These are phyloP conservation scores for Excalfactoria chinensis DNA, from an alignment of 2,113 vertebrate species.

Conservation along the genomic window DNA sequence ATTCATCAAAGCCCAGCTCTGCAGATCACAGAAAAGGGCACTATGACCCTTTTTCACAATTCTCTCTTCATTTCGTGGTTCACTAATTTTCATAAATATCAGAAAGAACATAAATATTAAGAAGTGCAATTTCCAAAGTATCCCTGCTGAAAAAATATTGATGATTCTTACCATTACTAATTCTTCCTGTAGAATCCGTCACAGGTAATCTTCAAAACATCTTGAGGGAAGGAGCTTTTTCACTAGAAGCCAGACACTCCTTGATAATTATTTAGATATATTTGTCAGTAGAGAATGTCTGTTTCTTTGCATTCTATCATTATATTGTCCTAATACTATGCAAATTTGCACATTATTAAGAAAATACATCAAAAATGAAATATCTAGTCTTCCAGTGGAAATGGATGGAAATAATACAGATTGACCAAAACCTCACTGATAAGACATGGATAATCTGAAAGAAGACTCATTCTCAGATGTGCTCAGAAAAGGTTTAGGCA, in stretches of 20 bases:
- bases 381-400: background rate
- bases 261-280: background rate
- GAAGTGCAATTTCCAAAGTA: slow-evolving; percentile 4
- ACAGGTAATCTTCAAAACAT: background rate
- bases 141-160: slow-evolving; percentile 5
- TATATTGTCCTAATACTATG: background rate
- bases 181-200: background rate
- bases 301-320: background rate
- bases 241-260: background rate
- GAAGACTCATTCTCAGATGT: background rate
- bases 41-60: background rate
- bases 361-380: background rate
- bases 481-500: background rate
- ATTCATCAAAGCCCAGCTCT: background rate
- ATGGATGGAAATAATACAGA: background rate
- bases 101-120: slow-evolving; percentile 17
- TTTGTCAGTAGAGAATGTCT: background rate
- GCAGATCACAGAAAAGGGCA: background rate
- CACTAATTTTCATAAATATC: slow-evolving; percentile 31
- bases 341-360: background rate
- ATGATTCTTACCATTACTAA: background rate
- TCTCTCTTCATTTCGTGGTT: slow-evolving; percentile 25
- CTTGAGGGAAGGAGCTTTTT: background rate
- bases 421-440: background rate
- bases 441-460: background rate